Evolutionary conservation across 2,797 vertebrate genomes (phyloP).

Genomic region (Synaphobranchus kaupii): DNA sequence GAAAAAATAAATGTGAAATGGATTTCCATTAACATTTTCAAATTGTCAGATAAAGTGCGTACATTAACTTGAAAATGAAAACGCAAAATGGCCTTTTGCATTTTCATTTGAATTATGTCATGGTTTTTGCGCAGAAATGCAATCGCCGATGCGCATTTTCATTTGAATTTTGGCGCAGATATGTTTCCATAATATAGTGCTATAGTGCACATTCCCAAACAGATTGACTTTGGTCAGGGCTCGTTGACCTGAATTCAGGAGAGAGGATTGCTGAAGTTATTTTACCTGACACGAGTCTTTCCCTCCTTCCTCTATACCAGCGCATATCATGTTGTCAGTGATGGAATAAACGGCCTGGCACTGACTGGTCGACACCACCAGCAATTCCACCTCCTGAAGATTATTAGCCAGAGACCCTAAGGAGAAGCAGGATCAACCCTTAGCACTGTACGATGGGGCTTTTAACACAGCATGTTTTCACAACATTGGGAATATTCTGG

Average conservation of each 20-base stretch:
- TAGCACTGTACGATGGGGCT: neutral
- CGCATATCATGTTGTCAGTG: slow-evolving; percentile 69
- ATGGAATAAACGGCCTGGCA: slow-evolving; percentile 51
- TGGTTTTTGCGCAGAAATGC: no score
- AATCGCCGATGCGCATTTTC: no score
- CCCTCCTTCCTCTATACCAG: slow-evolving; percentile 48
- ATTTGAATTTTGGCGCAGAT: no score
- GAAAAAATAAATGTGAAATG: no score
- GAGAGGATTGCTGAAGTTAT: neutral
- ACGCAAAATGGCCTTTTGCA: no score
- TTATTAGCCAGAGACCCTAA: slow-evolving; percentile 18
- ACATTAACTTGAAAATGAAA: no score
- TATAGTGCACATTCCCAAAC: neutral
- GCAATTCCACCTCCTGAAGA: slow-evolving; percentile 64
- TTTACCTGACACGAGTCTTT: slow-evolving; percentile 69
- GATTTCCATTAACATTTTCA: no score
- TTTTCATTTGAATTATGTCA: no score
- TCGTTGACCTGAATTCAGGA: neutral
- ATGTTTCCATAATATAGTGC: no score
- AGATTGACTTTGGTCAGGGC: neutral
- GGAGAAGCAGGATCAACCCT: neutral
- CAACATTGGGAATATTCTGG: neutral
- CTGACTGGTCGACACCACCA: slow-evolving; percentile 51
- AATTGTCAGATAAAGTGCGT: no score
- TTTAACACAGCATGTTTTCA: neutral